phyloP scores from a whole-genome alignment of 1,140 invertebrate genomes.

The Galendromus occidentalis region DNA sequence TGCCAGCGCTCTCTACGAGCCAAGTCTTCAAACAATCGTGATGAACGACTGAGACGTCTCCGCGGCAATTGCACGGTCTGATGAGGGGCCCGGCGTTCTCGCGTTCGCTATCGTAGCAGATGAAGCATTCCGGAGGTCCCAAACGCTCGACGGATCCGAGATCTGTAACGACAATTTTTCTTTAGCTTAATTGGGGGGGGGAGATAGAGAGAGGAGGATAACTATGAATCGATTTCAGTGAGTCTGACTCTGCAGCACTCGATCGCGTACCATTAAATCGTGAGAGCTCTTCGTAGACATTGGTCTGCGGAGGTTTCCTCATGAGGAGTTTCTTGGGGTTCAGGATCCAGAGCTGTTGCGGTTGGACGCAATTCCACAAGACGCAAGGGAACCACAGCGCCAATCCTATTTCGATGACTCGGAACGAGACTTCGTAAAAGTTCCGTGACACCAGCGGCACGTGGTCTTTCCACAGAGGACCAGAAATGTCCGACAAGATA shows the following conservation, averaged over 20 bases:
- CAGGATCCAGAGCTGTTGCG: slow-evolving; percentile 78
- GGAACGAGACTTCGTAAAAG: slow-evolving; percentile 72
- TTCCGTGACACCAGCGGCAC: slow-evolving; percentile 69
- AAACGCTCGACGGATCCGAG: slow-evolving; percentile 3
- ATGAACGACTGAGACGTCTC: slow-evolving; percentile 70
- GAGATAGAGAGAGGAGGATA: too few species aligned
- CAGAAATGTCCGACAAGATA: slow-evolving; percentile 66
- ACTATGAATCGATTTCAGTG: too few species aligned
- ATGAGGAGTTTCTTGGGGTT: slow-evolving; percentile 51
- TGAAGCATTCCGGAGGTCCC: slow-evolving; percentile 53
- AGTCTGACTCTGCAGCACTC: too few species aligned
- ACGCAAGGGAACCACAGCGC: slow-evolving; percentile 84
- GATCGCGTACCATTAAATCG: background rate
- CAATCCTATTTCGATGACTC: slow-evolving; percentile 75
- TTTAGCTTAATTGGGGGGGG: too few species aligned
- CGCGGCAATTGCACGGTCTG: slow-evolving; percentile 68
- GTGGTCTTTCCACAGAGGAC: slow-evolving; percentile 74
- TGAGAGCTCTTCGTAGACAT: background rate
- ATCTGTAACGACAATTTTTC: too few species aligned
- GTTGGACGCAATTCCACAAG: slow-evolving; percentile 76
- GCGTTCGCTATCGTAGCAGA: slow-evolving; percentile 66
- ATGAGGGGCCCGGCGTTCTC: slow-evolving; percentile 55
- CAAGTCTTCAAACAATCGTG: slow-evolving; percentile 75
- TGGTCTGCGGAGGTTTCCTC: slow-evolving; percentile 18
- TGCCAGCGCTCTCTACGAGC: slow-evolving; percentile 51